Evolutionary conservation across 1,140 invertebrate genomes (phyloP), one percentile per base, ranked within the genome.

Genomic region (Ceratina calcarata): DNA sequence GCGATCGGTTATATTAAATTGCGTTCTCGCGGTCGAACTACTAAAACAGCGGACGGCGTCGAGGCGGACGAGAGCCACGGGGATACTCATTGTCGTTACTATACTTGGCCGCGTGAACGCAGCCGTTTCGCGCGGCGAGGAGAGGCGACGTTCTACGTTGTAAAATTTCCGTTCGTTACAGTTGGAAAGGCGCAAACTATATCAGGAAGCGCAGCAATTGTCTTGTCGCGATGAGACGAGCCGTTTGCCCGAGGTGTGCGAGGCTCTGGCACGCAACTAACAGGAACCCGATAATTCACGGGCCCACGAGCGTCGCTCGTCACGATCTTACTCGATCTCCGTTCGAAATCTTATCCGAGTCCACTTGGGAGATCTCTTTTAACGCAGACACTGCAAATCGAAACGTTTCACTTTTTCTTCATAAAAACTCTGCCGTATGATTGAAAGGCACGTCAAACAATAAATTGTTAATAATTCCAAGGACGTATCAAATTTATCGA

Each of bases 171-270:
- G 86, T 81, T 65, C 86, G 88, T 89, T 87, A 89, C 88, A 88
- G 83, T 89, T 84, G 87, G 84, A 62, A 82, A 86, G 88, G 84
- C 87, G 86, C 87, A 88, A 89, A 87, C 87, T 83, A 78, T 83
- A 83, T 84, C 89, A 90, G 90, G 91, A 91, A 91, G 90, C 81
- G 90, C 84, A 86, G 89, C 90, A 92, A 92, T 92, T 91, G 90
- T 89, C 89, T 88, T 91, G 89, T 91, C 90, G 86, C 88, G 88
- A 88, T 84, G 88, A 90, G 89, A 82, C 75, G 81, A 86, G 78
- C 71, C 72, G 82, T 84, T 89, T 81, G 83, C 85, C 81, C 87
- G 79, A 84, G 84, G 85, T 85, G 89, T 86, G 83, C 70, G 87
- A 87, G 85, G 84, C 87, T 89, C 89, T 6, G 87, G 81, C 90